Conservation (phyloP, 92 coral and sea anemone genomes). For the Zoanthus sansibaricus region DNA sequence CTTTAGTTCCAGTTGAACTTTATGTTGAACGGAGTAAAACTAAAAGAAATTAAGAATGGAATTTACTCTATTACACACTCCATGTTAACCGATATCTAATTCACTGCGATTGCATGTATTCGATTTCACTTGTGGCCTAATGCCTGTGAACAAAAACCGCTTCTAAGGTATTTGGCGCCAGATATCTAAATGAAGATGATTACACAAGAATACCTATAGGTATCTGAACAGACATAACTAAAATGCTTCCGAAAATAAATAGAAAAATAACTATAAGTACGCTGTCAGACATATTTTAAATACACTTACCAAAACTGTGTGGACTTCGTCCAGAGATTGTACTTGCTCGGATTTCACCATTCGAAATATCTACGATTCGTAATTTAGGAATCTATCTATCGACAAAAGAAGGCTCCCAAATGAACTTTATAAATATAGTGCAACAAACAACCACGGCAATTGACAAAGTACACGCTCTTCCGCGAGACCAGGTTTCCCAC, state of each 20-base stretch:
- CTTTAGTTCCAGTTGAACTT: not conserved
- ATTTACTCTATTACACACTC: not conserved
- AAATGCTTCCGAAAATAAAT: too few species aligned
- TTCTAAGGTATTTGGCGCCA: not conserved
- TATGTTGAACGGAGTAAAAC: not conserved
- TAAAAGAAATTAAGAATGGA: not conserved
- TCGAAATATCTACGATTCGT: conserved; percentile 23
- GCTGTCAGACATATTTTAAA: too few species aligned
- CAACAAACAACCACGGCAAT: not conserved
- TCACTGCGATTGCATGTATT: not conserved
- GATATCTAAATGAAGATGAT: not conserved
- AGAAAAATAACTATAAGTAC: too few species aligned
- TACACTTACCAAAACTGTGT: conserved; percentile 32
- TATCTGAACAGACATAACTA: not conserved
- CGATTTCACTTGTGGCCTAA: not conserved
- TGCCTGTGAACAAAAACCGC: not conserved
- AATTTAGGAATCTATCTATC: not conserved
- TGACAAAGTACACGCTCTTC: not conserved
- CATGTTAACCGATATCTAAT: not conserved
- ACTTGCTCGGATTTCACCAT: conserved; percentile 39
- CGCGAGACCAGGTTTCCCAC: not conserved
- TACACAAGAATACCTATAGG: not conserved
- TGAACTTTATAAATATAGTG: not conserved
- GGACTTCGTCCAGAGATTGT: conserved; percentile 36
- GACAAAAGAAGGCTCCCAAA: not conserved